phyloP scores from a whole-genome alignment of 2,797 vertebrate genomes.

The Falco novaeseelandiae region DNA sequence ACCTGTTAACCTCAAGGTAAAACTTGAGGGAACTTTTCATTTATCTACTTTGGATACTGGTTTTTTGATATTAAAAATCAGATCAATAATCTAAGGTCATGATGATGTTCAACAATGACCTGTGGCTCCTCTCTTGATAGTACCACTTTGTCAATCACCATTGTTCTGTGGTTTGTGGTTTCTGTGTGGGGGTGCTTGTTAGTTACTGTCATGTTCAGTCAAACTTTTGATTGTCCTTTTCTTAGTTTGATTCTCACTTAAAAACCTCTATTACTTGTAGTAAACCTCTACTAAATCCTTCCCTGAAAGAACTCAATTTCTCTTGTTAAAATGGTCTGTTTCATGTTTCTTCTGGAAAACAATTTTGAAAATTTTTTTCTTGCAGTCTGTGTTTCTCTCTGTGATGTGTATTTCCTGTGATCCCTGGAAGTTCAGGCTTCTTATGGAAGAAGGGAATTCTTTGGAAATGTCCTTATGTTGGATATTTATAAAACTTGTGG shows the following conservation, averaged over 20 bases:
- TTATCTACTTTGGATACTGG: background rate
- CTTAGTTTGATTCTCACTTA: background rate
- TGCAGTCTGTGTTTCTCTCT: background rate
- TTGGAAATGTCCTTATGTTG: background rate
- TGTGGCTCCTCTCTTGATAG: background rate
- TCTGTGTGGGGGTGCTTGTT: background rate
- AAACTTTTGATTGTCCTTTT: background rate
- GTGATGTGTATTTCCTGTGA: background rate
- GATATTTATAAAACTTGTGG: background rate
- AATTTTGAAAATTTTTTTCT: background rate
- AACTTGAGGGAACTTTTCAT: background rate
- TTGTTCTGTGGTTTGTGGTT: background rate
- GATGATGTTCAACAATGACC: background rate
- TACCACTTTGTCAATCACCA: rapidly evolving
- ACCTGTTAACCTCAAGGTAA: background rate
- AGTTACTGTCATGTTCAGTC: background rate
- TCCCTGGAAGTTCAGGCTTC: background rate
- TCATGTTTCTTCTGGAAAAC: background rate
- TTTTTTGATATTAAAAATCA: background rate
- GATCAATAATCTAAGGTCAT: background rate
- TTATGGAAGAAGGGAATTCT: background rate
- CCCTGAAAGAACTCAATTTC: background rate
- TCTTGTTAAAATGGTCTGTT: background rate
- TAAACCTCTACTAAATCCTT: background rate
- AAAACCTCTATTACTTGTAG: background rate